Base-by-base conservation (phyloP, 2,888 invertebrate species). In the Phlogophora meticulosa region DNA sequence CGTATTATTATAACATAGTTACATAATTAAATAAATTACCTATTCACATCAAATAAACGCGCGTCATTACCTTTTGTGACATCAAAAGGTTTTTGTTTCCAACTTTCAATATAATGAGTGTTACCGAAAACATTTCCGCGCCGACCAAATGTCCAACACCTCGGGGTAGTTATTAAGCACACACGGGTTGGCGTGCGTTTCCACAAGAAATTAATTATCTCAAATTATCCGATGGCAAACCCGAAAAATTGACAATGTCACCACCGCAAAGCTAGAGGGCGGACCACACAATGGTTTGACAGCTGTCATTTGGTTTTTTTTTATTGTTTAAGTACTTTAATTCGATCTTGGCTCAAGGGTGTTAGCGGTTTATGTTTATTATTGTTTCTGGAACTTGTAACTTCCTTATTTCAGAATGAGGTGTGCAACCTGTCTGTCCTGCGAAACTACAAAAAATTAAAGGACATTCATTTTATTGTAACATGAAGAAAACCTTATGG, bases 121-220 rank as follows among this genome's bases (percentile, higher is more conserved):
- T 80, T 77, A 53, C 60, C 51, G 65, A 85, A 87, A 83, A 84
- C 82, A 84, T 80, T 77, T 79, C 71, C 63, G 55, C 87, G 89
- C 84, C 85, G 70, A 84, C 92, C 92, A 91, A 92, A 92, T 92
- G 92, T 88, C 83, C 84, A 69, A 78, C 88, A 91, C 92, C 92
- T 87, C 89, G 72, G 91, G 92, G 84, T 85, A 72, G 78, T 87
- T 85, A 85, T 85, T 85, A 84, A 81, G 79, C 68, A 76, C 75
- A 83, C 63, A 83, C 76, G 51, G 46, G 52, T 28, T 63, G 60
- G 65, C 57, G 63, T 73, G 75, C 65, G 74, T 84, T 81, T 83
- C 84, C 83, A 81, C 83, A 83, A 57, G 74, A 79, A 85, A 87
- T 87, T 87, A 87, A 90, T 90, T 83, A 82, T 76, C 43, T 46